A percentile compares a stretch with the other conserved stretches of the same genome.
Evolutionary conservation across 2,797 vertebrate species (phyloP).

Genomic region (Takifugu ocellatus): DNA sequence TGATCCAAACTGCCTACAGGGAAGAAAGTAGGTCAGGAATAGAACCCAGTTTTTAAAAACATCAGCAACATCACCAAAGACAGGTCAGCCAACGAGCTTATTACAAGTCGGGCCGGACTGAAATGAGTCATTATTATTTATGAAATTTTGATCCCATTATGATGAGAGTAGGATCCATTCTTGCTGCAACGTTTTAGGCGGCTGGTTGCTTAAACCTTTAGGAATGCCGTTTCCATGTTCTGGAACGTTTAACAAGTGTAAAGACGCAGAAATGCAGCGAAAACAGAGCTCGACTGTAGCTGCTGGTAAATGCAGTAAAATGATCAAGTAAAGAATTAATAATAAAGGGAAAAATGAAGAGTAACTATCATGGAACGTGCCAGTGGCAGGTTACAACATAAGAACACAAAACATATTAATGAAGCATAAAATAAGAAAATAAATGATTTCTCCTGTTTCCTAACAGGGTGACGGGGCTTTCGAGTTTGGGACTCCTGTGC

Average conservation of each 20-base stretch:
- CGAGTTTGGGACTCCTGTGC: too few relatives aligned
- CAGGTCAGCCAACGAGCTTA: conserved; percentile 19
- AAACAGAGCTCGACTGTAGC: too few relatives aligned
- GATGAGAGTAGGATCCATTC: not conserved
- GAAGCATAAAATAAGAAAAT: too few relatives aligned
- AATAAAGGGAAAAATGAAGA: too few relatives aligned
- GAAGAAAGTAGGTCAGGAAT: conserved; percentile 34
- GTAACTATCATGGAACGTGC: too few relatives aligned
- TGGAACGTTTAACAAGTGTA: conserved; percentile 1
- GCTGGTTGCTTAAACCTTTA: not conserved
- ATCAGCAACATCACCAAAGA: conserved; percentile 7
- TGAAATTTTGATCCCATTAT: not conserved
- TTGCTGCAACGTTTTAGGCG: conserved; percentile 2
- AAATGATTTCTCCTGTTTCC: too few relatives aligned
- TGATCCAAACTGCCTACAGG: conserved; percentile 27
- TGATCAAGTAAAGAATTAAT: too few relatives aligned
- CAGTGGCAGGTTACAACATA: too few relatives aligned
- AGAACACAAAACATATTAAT: too few relatives aligned
- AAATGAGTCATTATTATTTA: not conserved
- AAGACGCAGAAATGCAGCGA: conserved; percentile 2
- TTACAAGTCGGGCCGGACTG: not conserved
- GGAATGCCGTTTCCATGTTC: not conserved
- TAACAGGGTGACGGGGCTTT: too few relatives aligned
- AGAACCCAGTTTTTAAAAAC: conserved; percentile 12
- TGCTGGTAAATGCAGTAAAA: too few relatives aligned